phyloP scores from a whole-genome alignment of 2,888 invertebrate genomes.

The Caenorhabditis sp. region DNA sequence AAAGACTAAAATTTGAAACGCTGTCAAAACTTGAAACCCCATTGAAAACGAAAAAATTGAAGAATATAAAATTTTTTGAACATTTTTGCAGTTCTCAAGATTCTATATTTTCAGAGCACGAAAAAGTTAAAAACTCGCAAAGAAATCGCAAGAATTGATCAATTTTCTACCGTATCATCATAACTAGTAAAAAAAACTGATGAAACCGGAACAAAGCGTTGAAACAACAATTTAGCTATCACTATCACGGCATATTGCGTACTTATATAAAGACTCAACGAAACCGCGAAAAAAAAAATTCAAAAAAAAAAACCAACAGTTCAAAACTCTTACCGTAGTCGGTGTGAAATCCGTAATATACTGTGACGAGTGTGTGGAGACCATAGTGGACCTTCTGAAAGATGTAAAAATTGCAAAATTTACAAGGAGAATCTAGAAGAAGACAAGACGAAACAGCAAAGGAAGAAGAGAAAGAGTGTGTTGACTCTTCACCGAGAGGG shows the following conservation, averaged over 20 bases:
- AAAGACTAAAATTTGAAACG: too few relatives aligned
- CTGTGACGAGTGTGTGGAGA: slow-evolving; percentile 67
- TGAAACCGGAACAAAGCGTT: too few relatives aligned
- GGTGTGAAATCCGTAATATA: slow-evolving; percentile 74
- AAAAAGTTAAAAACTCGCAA: too few relatives aligned
- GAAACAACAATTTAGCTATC: too few relatives aligned
- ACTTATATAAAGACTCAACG: too few relatives aligned
- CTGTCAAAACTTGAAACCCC: background rate
- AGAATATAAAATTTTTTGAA: background rate
- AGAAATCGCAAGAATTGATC: too few relatives aligned
- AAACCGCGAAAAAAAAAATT: slow-evolving; percentile 1
- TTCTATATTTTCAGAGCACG: too few relatives aligned
- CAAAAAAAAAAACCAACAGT: background rate
- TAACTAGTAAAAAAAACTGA: too few relatives aligned
- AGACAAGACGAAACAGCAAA: background rate
- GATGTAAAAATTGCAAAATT: background rate
- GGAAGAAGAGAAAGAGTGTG: too few relatives aligned
- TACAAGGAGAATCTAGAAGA: background rate
- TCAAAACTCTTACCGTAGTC: slow-evolving; percentile 44
- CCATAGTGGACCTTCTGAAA: slow-evolving; percentile 65
- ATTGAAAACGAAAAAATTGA: background rate
- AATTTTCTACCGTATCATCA: too few relatives aligned
- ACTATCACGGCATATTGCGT: too few relatives aligned
- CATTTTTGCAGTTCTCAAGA: too few relatives aligned
- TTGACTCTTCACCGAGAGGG: background rate